These are phyloP conservation scores for Isurus oxyrinchus DNA, from an alignment of 2,113 vertebrate genomes.

Conservation along the genomic window DNA sequence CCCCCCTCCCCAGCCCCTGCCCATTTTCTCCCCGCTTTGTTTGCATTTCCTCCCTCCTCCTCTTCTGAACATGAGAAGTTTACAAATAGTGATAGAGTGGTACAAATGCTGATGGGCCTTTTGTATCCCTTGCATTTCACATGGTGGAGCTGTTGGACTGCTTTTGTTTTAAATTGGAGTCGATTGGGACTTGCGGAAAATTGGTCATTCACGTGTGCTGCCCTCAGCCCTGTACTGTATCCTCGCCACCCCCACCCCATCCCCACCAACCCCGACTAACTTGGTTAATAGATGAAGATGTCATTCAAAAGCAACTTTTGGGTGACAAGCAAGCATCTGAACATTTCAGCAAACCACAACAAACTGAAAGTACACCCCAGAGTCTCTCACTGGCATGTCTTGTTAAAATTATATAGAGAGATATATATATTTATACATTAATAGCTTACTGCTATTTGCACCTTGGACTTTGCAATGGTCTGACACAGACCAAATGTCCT, in stretches of 20 bases:
- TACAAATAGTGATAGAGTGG: constrained; percentile 18
- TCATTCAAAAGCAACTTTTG: not conserved
- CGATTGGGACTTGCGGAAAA: not conserved
- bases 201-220: not conserved
- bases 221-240: not conserved
- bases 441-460: not conserved
- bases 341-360: not conserved
- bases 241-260: not conserved
- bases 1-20: not conserved
- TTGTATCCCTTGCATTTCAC: not conserved
- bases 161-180: not conserved
- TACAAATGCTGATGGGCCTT: not conserved
- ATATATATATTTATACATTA: not conserved
- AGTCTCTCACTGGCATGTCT: not conserved
- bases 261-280: not conserved
- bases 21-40: not conserved
- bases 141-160: not conserved
- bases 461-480: not conserved
- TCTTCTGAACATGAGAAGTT: constrained; percentile 14
- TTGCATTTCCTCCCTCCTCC: not conserved
- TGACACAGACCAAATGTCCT: not conserved
- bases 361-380: not conserved
- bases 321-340: not conserved
- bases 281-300: not conserved
- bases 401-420: no score